Conservation (phyloP, 2,888 invertebrate species). For the Amphipoea lucens region DNA sequence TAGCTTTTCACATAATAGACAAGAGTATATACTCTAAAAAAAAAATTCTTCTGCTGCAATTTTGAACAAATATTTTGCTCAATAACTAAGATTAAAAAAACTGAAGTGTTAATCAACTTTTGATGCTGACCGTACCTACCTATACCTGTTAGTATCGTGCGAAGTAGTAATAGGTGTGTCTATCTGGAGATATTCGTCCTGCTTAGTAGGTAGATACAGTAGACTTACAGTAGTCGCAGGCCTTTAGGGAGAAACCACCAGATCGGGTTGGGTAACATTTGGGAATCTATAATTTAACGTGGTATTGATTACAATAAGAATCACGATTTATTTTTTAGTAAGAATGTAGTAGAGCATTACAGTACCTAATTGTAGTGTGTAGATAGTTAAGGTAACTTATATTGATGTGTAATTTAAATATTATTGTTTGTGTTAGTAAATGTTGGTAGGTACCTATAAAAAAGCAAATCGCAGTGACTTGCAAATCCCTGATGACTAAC, state of each 20-base stretch:
- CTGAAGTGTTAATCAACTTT: no score
- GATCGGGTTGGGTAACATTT: background rate
- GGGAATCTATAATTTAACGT: background rate
- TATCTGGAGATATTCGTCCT: no score
- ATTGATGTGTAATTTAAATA: background rate
- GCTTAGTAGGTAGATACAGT: background rate
- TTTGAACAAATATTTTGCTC: no score
- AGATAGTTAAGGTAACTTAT: background rate
- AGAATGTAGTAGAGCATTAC: background rate
- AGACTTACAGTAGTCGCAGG: background rate
- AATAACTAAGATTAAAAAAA: no score
- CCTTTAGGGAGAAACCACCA: background rate
- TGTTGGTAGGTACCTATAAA: background rate
- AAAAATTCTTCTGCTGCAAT: no score
- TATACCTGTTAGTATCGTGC: background rate
- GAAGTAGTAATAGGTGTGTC: background rate
- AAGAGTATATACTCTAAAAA: no score
- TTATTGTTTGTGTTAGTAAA: background rate
- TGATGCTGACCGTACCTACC: no score
- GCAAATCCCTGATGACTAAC: background rate
- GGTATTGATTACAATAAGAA: background rate
- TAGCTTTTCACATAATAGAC: no score
- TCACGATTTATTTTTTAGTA: background rate
- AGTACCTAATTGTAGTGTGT: background rate
- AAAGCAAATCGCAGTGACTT: background rate